Conservation (phyloP, 35 echinoderm and acorn worm species). For the Chiridota heheva region DNA sequence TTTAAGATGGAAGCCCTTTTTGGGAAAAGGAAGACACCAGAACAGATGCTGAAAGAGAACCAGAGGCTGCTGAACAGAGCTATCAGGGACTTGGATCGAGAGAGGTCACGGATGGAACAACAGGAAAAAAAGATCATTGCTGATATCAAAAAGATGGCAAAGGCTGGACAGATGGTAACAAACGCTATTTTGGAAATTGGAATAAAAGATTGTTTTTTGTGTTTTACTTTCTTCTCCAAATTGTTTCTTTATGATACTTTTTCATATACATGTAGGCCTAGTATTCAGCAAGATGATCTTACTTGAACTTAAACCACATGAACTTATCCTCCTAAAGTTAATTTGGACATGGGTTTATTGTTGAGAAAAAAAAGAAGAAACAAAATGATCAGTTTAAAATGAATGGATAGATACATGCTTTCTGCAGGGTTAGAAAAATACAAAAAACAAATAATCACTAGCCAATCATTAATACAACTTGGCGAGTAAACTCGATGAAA, state of each 20-base stretch:
- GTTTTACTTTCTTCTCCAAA: neutral
- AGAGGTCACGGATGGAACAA: conserved; percentile 78
- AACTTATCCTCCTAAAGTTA: too few relatives aligned
- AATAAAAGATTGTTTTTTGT: neutral
- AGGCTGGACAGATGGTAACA: conserved; percentile 93
- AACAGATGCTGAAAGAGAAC: conserved; percentile 89
- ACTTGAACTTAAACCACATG: too few relatives aligned
- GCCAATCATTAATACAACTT: too few relatives aligned
- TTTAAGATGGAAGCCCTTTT: conserved; percentile 52
- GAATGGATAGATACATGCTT: too few relatives aligned
- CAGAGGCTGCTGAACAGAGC: conserved; percentile 81
- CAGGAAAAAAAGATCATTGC: conserved; percentile 99
- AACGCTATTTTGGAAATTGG: neutral
- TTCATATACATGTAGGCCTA: neutral
- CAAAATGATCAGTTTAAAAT: too few relatives aligned
- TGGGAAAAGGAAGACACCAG: conserved; percentile 91
- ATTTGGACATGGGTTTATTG: too few relatives aligned
- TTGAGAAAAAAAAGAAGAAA: too few relatives aligned
- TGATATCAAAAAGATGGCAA: conserved; percentile 98
- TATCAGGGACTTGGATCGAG: conserved; percentile 86
- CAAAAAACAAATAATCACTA: too few relatives aligned
- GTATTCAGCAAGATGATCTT: neutral
- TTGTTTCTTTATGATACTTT: neutral
- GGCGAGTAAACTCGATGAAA: too few relatives aligned
- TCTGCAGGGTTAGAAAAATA: too few relatives aligned